Conservation (phyloP, 1,140 invertebrate genomes). For the Drosophila pruinosa region DNA sequence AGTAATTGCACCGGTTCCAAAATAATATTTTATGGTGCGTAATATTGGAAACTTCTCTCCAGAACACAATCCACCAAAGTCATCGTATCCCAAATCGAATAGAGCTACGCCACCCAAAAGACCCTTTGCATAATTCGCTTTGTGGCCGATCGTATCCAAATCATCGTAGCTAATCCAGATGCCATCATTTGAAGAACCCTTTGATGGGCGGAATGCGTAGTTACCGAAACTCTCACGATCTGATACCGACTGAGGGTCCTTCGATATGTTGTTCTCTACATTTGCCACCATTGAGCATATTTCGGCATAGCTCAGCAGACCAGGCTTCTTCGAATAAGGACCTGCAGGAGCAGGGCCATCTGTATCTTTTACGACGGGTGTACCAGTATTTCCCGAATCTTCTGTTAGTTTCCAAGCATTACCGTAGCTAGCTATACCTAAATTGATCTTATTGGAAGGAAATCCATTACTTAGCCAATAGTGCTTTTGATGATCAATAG, state of each 20-base stretch:
- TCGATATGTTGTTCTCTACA: slow-evolving; percentile 87
- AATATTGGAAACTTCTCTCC: background rate
- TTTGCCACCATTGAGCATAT: slow-evolving; percentile 85
- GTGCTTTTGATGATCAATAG: slow-evolving; percentile 86
- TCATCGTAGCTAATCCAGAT: slow-evolving; percentile 96
- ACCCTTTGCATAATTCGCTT: background rate
- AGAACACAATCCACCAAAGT: background rate
- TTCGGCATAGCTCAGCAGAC: slow-evolving; percentile 87
- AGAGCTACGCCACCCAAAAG: background rate
- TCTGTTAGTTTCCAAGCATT: slow-evolving; percentile 91
- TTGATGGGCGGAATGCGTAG: slow-evolving; percentile 88
- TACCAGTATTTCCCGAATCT: slow-evolving; percentile 88
- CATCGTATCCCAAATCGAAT: background rate
- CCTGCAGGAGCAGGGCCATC: slow-evolving; percentile 86
- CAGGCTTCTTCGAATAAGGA: slow-evolving; percentile 85
- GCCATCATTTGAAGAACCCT: slow-evolving; percentile 87
- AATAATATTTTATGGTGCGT: slow-evolving; percentile 83
- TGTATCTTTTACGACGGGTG: slow-evolving; percentile 87
- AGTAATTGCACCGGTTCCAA: background rate
- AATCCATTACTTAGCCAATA: slow-evolving; percentile 87
- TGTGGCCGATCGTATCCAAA: slow-evolving; percentile 84
- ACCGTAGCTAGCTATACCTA: slow-evolving; percentile 92
- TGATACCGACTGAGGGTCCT: slow-evolving; percentile 86
- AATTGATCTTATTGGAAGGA: slow-evolving; percentile 88
- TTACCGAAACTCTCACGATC: slow-evolving; percentile 84